Evolutionary conservation across 2,797 vertebrate genomes (phyloP).

Genomic region (Anniella stebbinsi): DNA sequence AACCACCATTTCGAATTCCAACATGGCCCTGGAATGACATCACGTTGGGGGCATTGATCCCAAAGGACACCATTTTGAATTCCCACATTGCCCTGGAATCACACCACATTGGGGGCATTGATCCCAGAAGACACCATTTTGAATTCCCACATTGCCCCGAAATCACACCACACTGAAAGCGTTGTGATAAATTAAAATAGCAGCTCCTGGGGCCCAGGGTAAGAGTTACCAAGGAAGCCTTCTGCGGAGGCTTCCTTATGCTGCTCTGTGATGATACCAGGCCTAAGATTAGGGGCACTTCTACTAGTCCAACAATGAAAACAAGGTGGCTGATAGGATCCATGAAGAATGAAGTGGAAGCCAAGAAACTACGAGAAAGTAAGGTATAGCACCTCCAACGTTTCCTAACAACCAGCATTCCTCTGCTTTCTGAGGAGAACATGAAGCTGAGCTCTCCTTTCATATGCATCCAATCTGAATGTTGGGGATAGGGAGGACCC

Average conservation of each 20-base stretch:
- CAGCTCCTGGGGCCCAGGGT: not conserved
- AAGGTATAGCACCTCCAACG: conserved; percentile 53
- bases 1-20: too few relatives aligned
- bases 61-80: too few relatives aligned
- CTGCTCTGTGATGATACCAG: too few relatives aligned
- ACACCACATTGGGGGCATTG: too few relatives aligned
- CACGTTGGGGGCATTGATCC: too few relatives aligned
- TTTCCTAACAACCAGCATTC: conserved; percentile 79
- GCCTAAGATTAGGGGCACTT: not conserved
- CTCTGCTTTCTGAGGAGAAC: conserved; percentile 65
- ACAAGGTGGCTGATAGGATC: conserved; percentile 35
- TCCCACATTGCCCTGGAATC: too few relatives aligned
- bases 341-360: conserved; percentile 32
- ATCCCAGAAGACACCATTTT: too few relatives aligned
- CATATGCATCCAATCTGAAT: conserved; percentile 69
- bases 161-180: too few relatives aligned
- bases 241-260: too few relatives aligned
- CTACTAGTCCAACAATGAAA: conserved; percentile 40
- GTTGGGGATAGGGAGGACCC: conserved; percentile 65
- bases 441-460: conserved; percentile 67
- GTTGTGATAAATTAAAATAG: not conserved
- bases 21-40: too few relatives aligned
- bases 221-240: too few relatives aligned
- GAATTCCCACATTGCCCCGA: too few relatives aligned
- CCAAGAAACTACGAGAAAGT: conserved; percentile 56